A percentile compares a stretch with the other conserved stretches of the same genome.
These are phyloP conservation scores for Lamellibrachia columna DNA, from an alignment of 2,888 invertebrate species.

Conservation along the genomic window DNA sequence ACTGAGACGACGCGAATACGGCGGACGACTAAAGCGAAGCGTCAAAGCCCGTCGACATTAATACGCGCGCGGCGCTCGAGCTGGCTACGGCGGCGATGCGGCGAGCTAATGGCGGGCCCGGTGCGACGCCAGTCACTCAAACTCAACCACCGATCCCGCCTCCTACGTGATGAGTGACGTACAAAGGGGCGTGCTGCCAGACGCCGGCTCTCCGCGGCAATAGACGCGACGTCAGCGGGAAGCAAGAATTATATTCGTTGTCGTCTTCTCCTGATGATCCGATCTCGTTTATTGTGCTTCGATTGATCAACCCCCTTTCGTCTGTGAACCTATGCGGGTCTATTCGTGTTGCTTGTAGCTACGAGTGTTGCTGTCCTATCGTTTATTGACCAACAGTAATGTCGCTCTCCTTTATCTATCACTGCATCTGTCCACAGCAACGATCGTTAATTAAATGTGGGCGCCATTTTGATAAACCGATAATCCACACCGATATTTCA, in stretches of 20 bases:
- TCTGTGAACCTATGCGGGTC: neutral
- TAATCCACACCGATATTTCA: neutral
- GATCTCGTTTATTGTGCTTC: neutral
- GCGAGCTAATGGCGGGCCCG: neutral
- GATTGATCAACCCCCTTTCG: neutral
- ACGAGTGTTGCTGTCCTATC: neutral
- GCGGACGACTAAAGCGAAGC: conserved; percentile 6
- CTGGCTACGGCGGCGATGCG: neutral
- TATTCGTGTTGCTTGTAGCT: neutral
- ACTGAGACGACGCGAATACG: neutral
- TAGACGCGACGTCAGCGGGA: neutral
- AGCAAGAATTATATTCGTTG: neutral
- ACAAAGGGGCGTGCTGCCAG: neutral
- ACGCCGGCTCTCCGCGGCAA: neutral
- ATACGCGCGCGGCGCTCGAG: neutral
- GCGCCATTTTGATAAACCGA: neutral
- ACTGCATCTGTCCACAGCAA: neutral
- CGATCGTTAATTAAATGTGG: neutral
- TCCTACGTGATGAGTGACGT: neutral
- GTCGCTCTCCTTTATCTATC: neutral
- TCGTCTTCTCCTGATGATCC: neutral
- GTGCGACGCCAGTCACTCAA: neutral
- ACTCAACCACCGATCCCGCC: neutral
- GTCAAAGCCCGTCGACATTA: neutral
- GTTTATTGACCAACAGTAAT: neutral